These are phyloP conservation scores for Phylloscopus trochiloides DNA, from an alignment of 2,113 vertebrate species.

Conservation along the genomic window DNA sequence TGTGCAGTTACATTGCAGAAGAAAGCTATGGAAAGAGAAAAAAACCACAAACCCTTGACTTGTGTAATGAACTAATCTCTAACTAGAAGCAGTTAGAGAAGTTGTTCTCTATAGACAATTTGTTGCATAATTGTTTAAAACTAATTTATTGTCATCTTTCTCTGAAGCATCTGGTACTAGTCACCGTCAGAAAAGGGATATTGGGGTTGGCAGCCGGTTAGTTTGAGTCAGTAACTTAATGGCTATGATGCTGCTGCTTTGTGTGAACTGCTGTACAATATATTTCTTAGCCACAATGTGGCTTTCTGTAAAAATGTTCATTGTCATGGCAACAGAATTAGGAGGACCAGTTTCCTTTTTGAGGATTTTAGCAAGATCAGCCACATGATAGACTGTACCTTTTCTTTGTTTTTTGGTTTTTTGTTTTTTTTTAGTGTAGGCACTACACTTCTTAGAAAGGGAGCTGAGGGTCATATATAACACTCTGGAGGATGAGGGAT, in stretches of 20 bases:
- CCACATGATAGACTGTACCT: not conserved
- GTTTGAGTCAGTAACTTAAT: not conserved
- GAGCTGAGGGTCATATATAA: not conserved
- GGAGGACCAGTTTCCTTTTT: not conserved
- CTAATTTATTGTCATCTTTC: not conserved
- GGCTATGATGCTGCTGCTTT: not conserved
- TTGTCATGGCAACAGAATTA: constrained; percentile 24
- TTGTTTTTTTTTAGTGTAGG: not conserved
- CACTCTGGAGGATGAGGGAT: not conserved
- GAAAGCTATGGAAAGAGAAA: not conserved
- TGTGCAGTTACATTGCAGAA: not conserved
- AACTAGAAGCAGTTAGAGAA: not conserved
- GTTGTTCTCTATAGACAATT: not conserved
- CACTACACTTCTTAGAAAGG: not conserved
- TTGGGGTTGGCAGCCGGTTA: not conserved
- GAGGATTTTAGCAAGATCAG: not conserved
- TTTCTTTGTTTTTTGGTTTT: not conserved
- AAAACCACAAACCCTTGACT: not conserved
- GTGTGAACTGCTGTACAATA: not conserved
- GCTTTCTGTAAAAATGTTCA: not conserved
- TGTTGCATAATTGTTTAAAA: not conserved
- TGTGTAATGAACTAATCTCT: not conserved
- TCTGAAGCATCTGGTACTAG: not conserved
- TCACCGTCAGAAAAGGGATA: not conserved
- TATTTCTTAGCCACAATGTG: not conserved